phyloP scores from a whole-genome alignment of 2,113 vertebrate genomes.

The Psammodynastes pulverulentus region DNA sequence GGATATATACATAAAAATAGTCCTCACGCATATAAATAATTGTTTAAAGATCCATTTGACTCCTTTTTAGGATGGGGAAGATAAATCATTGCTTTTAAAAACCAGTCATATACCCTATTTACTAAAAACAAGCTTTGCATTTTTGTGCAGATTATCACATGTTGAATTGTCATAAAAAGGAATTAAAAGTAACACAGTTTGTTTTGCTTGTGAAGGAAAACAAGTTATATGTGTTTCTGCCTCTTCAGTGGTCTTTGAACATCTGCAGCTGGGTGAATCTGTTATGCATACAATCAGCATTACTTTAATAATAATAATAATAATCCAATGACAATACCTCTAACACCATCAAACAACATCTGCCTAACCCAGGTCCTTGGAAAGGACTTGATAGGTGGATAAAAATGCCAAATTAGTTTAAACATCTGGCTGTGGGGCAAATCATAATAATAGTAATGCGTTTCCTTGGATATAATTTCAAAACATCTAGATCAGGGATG shows the following conservation, averaged over 20 bases:
- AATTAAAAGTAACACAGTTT: slow-evolving; percentile 4
- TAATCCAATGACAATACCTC: neutral
- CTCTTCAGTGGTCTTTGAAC: slow-evolving; percentile 31
- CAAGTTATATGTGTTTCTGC: slow-evolving; percentile 20
- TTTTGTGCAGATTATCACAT: neutral
- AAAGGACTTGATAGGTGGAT: neutral
- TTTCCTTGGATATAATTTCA: too few species aligned
- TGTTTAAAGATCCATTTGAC: neutral
- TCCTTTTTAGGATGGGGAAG: neutral
- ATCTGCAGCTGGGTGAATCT: slow-evolving; percentile 24
- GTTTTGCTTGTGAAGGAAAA: slow-evolving; percentile 46
- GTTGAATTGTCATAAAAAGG: neutral
- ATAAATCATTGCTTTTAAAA: neutral
- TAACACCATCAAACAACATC: neutral
- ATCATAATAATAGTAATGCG: neutral
- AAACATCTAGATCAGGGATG: too few species aligned
- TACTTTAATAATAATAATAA: neutral
- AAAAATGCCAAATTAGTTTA: neutral
- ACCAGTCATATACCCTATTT: neutral
- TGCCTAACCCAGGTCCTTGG: neutral
- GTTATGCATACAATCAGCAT: slow-evolving; percentile 13
- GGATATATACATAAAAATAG: neutral
- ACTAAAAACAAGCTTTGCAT: neutral
- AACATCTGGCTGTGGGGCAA: neutral
- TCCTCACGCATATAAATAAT: neutral